Evolutionary conservation across 2,113 vertebrate species (phyloP).

Genomic region (Bungarus multicinctus): DNA sequence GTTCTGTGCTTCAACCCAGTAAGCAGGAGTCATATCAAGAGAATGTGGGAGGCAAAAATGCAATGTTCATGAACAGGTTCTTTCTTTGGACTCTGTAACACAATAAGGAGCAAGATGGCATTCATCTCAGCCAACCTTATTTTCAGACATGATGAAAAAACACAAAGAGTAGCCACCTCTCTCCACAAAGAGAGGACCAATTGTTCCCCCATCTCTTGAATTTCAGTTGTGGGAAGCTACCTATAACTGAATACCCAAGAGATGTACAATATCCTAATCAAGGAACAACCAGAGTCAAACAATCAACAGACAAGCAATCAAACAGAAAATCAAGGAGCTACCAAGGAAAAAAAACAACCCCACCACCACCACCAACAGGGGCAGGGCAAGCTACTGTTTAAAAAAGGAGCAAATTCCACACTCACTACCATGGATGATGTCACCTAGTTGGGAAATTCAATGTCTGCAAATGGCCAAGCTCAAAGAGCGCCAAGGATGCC

Average conservation of each 20-base stretch:
- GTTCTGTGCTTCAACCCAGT: not conserved
- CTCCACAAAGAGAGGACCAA: not conserved
- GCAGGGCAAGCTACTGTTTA: not conserved
- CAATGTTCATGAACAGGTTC: not conserved
- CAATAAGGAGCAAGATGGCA: not conserved
- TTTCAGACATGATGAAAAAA: not conserved
- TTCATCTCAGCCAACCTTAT: not conserved
- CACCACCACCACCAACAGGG: not conserved
- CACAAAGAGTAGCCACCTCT: not conserved
- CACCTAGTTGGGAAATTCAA: not conserved
- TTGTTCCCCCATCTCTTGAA: not conserved
- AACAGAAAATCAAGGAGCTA: not conserved
- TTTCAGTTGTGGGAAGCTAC: not conserved
- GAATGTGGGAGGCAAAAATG: not conserved
- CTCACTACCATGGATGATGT: not conserved
- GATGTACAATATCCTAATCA: not conserved
- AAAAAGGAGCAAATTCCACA: not conserved
- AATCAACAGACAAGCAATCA: not conserved
- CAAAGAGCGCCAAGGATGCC: not conserved
- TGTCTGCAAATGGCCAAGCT: not conserved
- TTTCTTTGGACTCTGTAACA: not conserved
- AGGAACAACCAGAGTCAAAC: not conserved
- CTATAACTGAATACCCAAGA: not conserved
- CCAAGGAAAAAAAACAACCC: not conserved
- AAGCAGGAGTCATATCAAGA: not conserved